Percentiles rank a stretch among this genome's conserved stretches.
phyloP scores from a whole-genome alignment of 2,113 vertebrate genomes.

The Alectura lathami region DNA sequence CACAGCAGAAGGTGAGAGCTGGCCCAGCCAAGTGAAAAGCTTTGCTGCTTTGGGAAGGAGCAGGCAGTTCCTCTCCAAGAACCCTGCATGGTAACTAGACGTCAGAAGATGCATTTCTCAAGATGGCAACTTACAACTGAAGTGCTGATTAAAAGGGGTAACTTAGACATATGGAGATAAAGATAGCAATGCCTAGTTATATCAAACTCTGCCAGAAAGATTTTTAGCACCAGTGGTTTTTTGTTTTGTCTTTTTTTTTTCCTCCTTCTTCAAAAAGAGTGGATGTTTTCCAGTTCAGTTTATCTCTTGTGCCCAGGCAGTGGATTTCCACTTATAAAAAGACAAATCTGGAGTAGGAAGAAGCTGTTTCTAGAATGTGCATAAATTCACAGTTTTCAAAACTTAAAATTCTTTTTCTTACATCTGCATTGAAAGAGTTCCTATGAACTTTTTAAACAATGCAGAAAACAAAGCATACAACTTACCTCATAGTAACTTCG shows the following conservation, averaged over 20 bases:
- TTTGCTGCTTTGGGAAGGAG: background rate
- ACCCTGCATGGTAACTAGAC: slow-evolving; percentile 9
- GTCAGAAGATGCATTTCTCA: slow-evolving; percentile 8
- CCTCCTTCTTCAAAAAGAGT: background rate
- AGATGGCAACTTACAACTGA: slow-evolving; percentile 31
- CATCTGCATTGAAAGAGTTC: background rate
- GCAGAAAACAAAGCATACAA: background rate
- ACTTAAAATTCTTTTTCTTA: background rate
- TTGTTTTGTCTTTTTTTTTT: background rate
- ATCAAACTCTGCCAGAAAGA: slow-evolving; percentile 42
- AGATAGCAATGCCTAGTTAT: slow-evolving; percentile 31
- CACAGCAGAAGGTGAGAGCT: background rate
- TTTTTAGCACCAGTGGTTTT: background rate
- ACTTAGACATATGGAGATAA: slow-evolving; percentile 31
- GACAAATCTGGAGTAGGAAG: background rate
- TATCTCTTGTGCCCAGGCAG: slow-evolving; percentile 43
- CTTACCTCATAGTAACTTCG: slow-evolving; percentile 94
- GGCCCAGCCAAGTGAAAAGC: background rate
- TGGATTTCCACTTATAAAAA: slow-evolving; percentile 48
- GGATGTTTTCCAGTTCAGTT: slow-evolving; percentile 49
- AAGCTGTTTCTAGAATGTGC: slow-evolving; percentile 17
- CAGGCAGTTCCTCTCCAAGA: background rate
- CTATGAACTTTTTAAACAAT: background rate
- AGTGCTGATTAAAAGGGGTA: slow-evolving; percentile 53
- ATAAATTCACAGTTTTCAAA: background rate